A percentile compares a stretch with the other conserved stretches of the same genome.
Conservation (phyloP, 2,888 invertebrate species). For the Callimorpha dominula region DNA sequence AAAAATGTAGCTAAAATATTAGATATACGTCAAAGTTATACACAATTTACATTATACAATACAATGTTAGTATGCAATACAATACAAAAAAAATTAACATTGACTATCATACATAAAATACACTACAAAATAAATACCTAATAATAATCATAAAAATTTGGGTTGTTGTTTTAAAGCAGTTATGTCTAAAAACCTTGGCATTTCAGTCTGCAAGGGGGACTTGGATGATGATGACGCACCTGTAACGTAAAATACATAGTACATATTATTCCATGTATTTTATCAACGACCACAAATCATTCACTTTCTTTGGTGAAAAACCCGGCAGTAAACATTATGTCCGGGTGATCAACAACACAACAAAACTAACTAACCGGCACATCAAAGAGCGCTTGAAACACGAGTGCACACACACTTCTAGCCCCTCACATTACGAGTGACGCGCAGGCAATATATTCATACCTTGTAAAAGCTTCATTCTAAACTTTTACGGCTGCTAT, state of each 20-base stretch:
- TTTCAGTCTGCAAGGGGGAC: conserved; percentile 59
- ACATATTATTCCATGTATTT: neutral
- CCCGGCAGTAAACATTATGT: too few relatives aligned
- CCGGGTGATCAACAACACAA: too few relatives aligned
- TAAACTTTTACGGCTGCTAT: too few relatives aligned
- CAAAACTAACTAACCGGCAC: too few relatives aligned
- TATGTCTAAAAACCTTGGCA: conserved; percentile 89
- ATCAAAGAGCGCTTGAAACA: too few relatives aligned
- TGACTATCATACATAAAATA: neutral
- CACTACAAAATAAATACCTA: neutral
- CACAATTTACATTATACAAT: neutral
- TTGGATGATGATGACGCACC: conserved; percentile 55
- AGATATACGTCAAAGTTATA: neutral
- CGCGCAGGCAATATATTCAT: too few relatives aligned
- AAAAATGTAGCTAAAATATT: neutral
- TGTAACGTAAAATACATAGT: conserved; percentile 34
- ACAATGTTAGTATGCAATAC: neutral
- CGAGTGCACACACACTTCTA: too few relatives aligned
- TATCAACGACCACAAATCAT: too few relatives aligned
- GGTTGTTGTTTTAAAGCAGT: conserved; percentile 90
- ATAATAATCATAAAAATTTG: conserved; percentile 82
- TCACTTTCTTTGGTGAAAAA: too few relatives aligned
- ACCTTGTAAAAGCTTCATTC: too few relatives aligned
- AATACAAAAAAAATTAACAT: conserved; percentile 10
- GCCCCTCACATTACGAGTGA: too few relatives aligned